Percentiles rank a stretch among this genome's conserved stretches.
phyloP scores from a whole-genome alignment of 1,140 invertebrate species.

The Drosophila murphyi region DNA sequence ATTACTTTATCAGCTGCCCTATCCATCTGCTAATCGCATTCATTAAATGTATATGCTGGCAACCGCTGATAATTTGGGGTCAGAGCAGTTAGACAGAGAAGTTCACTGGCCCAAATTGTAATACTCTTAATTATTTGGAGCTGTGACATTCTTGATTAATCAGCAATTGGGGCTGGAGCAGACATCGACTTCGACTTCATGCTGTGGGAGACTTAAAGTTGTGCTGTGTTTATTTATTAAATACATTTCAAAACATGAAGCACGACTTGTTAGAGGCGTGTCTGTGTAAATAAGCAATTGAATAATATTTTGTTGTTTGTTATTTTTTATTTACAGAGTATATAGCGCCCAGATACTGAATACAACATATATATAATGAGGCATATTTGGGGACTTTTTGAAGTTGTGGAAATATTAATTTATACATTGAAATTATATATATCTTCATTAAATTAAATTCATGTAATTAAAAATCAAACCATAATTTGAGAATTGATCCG shows the following conservation, averaged over 20 bases:
- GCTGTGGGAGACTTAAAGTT: conserved; percentile 14
- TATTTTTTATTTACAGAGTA: not conserved
- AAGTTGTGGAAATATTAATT: too few relatives aligned
- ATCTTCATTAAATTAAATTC: too few relatives aligned
- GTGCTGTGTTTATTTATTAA: conserved; percentile 35
- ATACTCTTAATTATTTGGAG: conserved; percentile 14
- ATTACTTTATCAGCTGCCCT: conserved; percentile 8
- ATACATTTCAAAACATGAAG: conserved; percentile 21
- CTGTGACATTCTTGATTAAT: conserved; percentile 10
- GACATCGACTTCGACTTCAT: not conserved
- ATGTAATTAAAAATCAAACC: too few relatives aligned
- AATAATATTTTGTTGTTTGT: not conserved
- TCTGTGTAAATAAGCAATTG: conserved; percentile 4
- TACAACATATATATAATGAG: too few relatives aligned
- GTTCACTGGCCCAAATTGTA: conserved; percentile 15
- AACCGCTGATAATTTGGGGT: conserved; percentile 32
- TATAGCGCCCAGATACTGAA: not conserved
- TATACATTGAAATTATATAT: too few relatives aligned
- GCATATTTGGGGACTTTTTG: too few relatives aligned
- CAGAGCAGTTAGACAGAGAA: conserved; percentile 19
- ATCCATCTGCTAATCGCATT: conserved; percentile 21
- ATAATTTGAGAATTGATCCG: too few relatives aligned
- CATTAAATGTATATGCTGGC: conserved; percentile 44
- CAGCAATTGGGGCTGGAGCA: conserved; percentile 22
- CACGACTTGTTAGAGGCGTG: conserved; percentile 2